Evolutionary conservation across 2,797 vertebrate species (phyloP).

Genomic region (Podarcis siculus): DNA sequence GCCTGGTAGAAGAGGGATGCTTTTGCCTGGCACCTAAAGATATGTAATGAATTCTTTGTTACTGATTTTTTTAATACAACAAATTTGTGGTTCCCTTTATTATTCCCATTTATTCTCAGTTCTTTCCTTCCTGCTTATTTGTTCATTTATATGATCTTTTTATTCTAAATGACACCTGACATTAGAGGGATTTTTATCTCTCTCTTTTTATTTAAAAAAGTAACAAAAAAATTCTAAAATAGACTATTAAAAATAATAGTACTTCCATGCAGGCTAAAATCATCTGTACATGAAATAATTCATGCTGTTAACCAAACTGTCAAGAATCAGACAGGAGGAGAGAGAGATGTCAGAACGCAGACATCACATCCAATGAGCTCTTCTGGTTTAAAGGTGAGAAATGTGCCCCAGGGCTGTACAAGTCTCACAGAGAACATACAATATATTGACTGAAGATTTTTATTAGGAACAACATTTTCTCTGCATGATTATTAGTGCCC

Average conservation of each 20-base stretch:
- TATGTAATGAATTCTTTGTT: no score
- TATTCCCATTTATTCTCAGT: background rate
- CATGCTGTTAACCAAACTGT: background rate
- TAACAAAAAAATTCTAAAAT: background rate
- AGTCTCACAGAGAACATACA: conserved; percentile 11
- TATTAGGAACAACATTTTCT: background rate
- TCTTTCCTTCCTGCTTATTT: background rate
- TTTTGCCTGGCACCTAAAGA: background rate
- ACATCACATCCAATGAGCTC: background rate
- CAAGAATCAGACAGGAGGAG: background rate
- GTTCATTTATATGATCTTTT: background rate
- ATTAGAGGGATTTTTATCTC: background rate
- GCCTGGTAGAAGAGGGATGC: no score
- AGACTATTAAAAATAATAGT: no score
- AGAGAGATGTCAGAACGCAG: background rate
- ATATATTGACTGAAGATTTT: conserved; percentile 21
- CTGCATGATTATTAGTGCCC: background rate
- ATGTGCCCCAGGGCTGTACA: background rate
- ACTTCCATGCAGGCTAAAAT: background rate
- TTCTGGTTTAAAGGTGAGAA: conserved; percentile 7
- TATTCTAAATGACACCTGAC: background rate
- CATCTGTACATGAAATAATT: background rate
- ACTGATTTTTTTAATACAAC: background rate
- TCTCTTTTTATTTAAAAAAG: background rate
- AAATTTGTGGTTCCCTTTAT: background rate